Base-by-base conservation (phyloP, 2,888 invertebrate species). In the Erebia ligea region DNA sequence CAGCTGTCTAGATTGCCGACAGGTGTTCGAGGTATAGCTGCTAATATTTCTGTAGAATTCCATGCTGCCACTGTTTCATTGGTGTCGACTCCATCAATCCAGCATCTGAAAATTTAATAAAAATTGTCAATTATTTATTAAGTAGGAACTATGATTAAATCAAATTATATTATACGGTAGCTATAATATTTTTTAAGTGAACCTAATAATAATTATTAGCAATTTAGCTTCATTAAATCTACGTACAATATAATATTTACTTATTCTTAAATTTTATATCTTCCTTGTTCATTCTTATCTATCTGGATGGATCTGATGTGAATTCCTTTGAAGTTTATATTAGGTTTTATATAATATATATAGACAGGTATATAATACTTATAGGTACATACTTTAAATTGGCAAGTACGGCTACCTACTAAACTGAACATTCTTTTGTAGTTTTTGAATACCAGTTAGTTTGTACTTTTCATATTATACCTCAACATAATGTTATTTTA, bases 1-100 rank as follows among this genome's bases (percentile, higher is more conserved):
- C 97, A 97, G 17, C 93, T 94, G 73, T 96, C 95, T 65, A 95
- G 82, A 15, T 84, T 90, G 4, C 95, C 96, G 11, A 87, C 82
- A 8, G 82, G 71, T 63, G 91, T 93, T 48, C 81, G 78, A 0
- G 96, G 96, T 76, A 96, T 95, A 67, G 94, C 95, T 3, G 82
- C 80, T 13, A 93, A 77, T 71, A 96, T 90, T 63, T 84, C 91
- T 10, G 94, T 84, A 0, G 95, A 93, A 78, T 95, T 95, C 95
- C 95, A 95, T 2, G 87, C 82, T n/a, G 94, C 89, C 75, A 83
- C 84, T 0, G 94, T 86, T 40, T 84, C 86, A 73, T 94, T 94
- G 63, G 94, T 91, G 75, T 96, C 96, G 13, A 95, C 85, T 2
- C 94, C 95, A 0, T 95, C 94, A 61, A 95, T 90, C 86, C 91